These are phyloP conservation scores for Epiblema foenella DNA, from an alignment of 2,888 invertebrate species.

Conservation along the genomic window DNA sequence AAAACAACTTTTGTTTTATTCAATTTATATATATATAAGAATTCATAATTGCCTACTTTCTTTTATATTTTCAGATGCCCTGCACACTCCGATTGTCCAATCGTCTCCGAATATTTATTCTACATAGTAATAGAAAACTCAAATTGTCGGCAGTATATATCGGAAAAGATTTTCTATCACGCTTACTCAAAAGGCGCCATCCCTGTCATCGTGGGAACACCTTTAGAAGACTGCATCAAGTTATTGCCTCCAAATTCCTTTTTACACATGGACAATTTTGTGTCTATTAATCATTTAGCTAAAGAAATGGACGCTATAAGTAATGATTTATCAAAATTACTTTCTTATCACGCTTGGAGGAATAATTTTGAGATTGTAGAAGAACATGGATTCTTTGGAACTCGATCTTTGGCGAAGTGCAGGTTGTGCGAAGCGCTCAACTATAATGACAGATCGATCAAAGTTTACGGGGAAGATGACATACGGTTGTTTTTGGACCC, in stretches of 20 bases:
- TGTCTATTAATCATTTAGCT: constrained; percentile 78
- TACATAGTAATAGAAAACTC: constrained; percentile 89
- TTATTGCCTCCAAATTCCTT: constrained; percentile 87
- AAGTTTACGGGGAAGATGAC: constrained; percentile 55
- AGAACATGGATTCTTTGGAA: constrained; percentile 88
- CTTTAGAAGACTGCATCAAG: constrained; percentile 72
- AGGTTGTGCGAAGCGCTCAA: constrained; percentile 89
- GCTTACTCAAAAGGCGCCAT: constrained; percentile 86
- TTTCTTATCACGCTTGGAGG: constrained; percentile 86
- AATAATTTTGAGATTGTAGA: constrained; percentile 82
- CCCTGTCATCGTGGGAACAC: constrained; percentile 87
- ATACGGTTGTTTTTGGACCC: constrained; percentile 59
- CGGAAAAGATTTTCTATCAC: constrained; percentile 89
- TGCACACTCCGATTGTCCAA: constrained; percentile 87
- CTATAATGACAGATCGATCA: constrained; percentile 75
- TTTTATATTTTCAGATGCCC: constrained; percentile 82
- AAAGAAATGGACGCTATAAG: constrained; percentile 79
- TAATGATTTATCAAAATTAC: constrained; percentile 59
- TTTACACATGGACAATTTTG: constrained; percentile 85
- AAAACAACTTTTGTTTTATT: no score
- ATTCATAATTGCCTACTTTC: no score
- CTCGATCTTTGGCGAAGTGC: constrained; percentile 86
- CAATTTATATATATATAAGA: no score
- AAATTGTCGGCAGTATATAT: constrained; percentile 88
- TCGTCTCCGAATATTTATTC: constrained; percentile 86